A percentile compares a stretch with the other conserved stretches of the same genome.
Evolutionary conservation across 1,140 invertebrate species (phyloP).

Genomic region (Elysia chlorotica): DNA sequence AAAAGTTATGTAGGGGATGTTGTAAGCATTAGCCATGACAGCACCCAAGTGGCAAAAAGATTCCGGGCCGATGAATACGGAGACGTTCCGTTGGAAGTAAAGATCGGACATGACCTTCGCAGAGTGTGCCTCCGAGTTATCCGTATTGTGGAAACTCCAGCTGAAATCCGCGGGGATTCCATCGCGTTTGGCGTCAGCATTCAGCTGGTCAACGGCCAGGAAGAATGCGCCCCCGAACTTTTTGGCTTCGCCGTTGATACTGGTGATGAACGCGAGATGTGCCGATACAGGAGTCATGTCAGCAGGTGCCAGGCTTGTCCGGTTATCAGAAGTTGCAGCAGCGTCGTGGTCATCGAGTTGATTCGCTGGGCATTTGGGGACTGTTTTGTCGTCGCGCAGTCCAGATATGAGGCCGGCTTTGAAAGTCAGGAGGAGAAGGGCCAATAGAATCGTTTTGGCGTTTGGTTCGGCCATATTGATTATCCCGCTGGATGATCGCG

Average conservation of each 20-base stretch:
- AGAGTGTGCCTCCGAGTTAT: conserved; percentile 76
- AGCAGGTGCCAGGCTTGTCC: too few species aligned
- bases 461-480: too few species aligned
- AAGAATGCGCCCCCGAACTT: conserved; percentile 77
- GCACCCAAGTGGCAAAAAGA: conserved; percentile 90
- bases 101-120: conserved; percentile 33
- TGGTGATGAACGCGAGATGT: conserved; percentile 25
- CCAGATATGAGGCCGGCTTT: too few species aligned
- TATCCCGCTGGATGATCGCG: too few species aligned
- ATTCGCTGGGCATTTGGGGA: too few species aligned
- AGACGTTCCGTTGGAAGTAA: conserved; percentile 72
- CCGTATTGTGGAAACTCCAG: conserved; percentile 85
- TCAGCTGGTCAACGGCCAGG: conserved; percentile 79
- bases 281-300: neutral
- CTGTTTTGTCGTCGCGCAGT: too few species aligned
- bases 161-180: neutral
- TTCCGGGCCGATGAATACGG: conserved; percentile 93
- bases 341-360: too few species aligned
- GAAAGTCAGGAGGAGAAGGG: too few species aligned
- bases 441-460: too few species aligned
- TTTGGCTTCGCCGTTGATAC: conserved; percentile 29
- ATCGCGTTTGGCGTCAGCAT: conserved; percentile 63
- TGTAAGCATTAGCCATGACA: conserved; percentile 86
- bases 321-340: too few species aligned
- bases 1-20: conserved; percentile 96